phyloP scores from a whole-genome alignment of 2,113 vertebrate genomes.

The Mohoua ochrocephala region DNA sequence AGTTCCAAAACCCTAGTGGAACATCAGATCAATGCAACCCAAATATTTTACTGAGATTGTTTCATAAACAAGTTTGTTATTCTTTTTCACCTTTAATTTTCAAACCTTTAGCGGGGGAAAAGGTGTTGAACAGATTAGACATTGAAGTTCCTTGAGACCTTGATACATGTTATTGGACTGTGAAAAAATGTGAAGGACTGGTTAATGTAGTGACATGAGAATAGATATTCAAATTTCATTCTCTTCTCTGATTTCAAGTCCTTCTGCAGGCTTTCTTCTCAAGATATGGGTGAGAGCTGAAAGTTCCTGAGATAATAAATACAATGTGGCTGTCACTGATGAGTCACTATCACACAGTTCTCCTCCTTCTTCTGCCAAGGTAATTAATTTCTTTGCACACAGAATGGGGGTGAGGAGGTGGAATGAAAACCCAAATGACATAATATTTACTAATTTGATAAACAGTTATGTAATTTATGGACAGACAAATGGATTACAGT shows the following conservation, averaged over 20 bases:
- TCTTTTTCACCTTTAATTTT: neutral
- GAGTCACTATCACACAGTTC: neutral
- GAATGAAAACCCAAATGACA: neutral
- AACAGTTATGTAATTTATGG: neutral
- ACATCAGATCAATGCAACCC: neutral
- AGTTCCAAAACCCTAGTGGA: neutral
- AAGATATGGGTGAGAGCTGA: neutral
- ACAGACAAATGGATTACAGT: neutral
- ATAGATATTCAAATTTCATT: neutral
- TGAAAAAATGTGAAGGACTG: neutral
- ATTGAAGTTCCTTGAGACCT: neutral
- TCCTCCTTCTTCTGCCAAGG: neutral
- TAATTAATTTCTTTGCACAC: neutral
- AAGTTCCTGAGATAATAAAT: neutral
- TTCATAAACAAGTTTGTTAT: neutral
- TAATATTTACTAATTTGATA: neutral
- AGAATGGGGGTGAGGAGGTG: fast-evolving
- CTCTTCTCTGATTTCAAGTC: neutral
- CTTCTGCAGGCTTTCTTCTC: neutral
- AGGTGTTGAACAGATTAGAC: neutral
- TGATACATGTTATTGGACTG: neutral
- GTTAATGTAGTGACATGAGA: neutral
- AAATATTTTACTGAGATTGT: neutral
- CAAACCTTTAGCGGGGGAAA: neutral
- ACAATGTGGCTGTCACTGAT: neutral